Percentiles rank a stretch among this genome's conserved stretches.
These are phyloP conservation scores for Ennomos fuscantarius DNA, from an alignment of 2,888 invertebrate species.

Conservation along the genomic window DNA sequence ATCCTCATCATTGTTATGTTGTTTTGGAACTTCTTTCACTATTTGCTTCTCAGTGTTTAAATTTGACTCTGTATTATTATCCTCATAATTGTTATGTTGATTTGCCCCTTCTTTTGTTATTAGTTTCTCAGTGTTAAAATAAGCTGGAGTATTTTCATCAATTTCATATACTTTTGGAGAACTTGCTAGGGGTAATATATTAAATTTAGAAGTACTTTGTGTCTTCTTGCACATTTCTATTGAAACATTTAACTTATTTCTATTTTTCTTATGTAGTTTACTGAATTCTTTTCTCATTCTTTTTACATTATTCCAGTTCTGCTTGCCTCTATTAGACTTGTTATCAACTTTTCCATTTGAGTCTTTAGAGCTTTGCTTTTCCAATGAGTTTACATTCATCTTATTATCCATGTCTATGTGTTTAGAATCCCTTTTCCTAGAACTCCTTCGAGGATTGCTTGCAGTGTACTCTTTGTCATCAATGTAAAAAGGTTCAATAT, in stretches of 20 bases:
- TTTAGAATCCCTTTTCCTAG: conserved; percentile 61
- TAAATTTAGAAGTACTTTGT: conserved; percentile 46
- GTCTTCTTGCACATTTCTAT: conserved; percentile 75
- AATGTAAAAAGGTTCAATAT: conserved; percentile 59
- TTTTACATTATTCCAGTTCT: conserved; percentile 75
- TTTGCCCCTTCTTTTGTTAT: conserved; percentile 22
- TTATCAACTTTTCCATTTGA: conserved; percentile 55
- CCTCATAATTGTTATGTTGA: conserved; percentile 16
- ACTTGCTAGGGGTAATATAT: conserved; percentile 26
- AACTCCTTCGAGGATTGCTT: conserved; percentile 69
- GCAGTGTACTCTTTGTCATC: conserved; percentile 62
- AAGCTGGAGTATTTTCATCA: conserved; percentile 63
- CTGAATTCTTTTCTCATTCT: conserved; percentile 78
- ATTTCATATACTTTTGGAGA: conserved; percentile 48
- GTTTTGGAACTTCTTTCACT: conserved; percentile 17
- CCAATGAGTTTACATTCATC: conserved; percentile 39
- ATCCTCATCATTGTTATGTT: conserved; percentile 5
- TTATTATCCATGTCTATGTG: conserved; percentile 42
- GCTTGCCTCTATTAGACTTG: conserved; percentile 56
- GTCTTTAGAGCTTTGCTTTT: conserved; percentile 54
- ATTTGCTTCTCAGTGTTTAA: conserved; percentile 18
- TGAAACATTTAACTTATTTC: conserved; percentile 76
- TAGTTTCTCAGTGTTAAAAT: conserved; percentile 22
- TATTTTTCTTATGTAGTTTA: conserved; percentile 69
- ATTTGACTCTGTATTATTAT: too few relatives aligned